Percentiles rank a stretch among this genome's conserved stretches.
These are phyloP conservation scores for Aplocera efformata DNA, from an alignment of 2,888 invertebrate species.

Conservation along the genomic window DNA sequence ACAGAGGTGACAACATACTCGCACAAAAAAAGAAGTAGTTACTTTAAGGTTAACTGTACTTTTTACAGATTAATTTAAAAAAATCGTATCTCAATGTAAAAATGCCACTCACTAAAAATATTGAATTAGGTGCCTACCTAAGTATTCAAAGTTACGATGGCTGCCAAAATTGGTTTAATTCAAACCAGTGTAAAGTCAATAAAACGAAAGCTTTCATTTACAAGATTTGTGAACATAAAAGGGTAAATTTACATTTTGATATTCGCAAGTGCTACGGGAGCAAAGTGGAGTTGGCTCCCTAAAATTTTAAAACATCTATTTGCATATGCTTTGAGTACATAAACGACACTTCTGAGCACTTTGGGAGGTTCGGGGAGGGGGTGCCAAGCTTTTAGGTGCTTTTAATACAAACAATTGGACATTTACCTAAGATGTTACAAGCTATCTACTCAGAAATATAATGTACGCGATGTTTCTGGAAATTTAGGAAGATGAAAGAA, in stretches of 20 bases:
- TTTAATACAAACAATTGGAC: constrained; percentile 25
- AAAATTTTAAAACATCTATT: constrained; percentile 80
- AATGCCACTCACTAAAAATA: neutral
- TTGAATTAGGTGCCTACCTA: constrained; percentile 13
- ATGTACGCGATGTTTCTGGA: too few relatives aligned
- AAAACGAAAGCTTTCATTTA: constrained; percentile 77
- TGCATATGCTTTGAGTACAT: constrained; percentile 80
- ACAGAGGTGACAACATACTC: too few relatives aligned
- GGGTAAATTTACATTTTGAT: constrained; percentile 80
- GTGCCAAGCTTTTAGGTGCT: constrained; percentile 21
- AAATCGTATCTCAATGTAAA: too few relatives aligned
- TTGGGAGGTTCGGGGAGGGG: constrained; percentile 41
- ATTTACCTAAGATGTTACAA: constrained; percentile 21
- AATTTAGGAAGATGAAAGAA: too few relatives aligned
- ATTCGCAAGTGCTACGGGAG: constrained; percentile 76
- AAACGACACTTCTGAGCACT: constrained; percentile 79
- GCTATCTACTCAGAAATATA: too few relatives aligned
- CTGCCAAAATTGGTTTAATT: constrained; percentile 39
- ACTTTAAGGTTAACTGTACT: too few relatives aligned
- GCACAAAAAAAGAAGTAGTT: too few relatives aligned
- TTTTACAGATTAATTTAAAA: too few relatives aligned
- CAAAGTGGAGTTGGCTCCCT: constrained; percentile 76
- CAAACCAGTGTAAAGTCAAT: constrained; percentile 62
- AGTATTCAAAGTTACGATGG: constrained; percentile 29
- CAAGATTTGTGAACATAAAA: constrained; percentile 79